These are phyloP conservation scores for Ornithoptera priamus DNA, from an alignment of 2,888 invertebrate species.

Conservation along the genomic window DNA sequence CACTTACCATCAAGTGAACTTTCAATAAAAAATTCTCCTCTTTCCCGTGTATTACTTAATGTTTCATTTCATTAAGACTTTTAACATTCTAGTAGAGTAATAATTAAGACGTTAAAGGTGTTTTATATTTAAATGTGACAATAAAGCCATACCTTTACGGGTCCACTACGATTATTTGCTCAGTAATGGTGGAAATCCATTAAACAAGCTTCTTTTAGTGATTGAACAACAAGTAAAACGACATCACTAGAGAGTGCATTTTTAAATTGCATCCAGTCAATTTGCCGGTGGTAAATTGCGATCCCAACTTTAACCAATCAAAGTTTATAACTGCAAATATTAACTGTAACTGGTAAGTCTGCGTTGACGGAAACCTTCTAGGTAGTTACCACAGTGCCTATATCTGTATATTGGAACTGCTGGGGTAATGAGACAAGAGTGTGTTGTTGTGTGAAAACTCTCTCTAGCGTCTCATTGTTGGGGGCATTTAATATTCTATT, in stretches of 20 bases:
- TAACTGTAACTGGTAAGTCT: background rate
- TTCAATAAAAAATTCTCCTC: too few species aligned
- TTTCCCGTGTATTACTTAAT: too few species aligned
- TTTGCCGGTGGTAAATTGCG: conserved; percentile 67
- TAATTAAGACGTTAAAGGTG: conserved; percentile 1
- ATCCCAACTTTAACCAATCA: conserved; percentile 33
- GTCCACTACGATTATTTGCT: conserved; percentile 76
- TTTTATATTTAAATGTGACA: conserved; percentile 35
- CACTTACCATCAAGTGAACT: too few species aligned
- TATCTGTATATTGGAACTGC: background rate
- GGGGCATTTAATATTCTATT: too few species aligned
- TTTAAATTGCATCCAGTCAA: conserved; percentile 72
- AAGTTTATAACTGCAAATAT: background rate
- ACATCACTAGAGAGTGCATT: conserved; percentile 65
- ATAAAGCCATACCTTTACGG: conserved; percentile 53
- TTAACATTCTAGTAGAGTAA: too few species aligned
- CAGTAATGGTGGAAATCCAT: conserved; percentile 80
- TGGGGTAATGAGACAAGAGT: too few species aligned
- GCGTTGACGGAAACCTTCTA: background rate
- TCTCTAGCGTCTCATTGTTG: too few species aligned
- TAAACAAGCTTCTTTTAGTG: conserved; percentile 79
- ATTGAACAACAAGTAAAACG: conserved; percentile 72
- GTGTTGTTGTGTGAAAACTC: too few species aligned
- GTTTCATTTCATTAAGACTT: too few species aligned
- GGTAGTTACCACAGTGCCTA: background rate